A percentile compares a stretch with the other conserved stretches of the same genome.
Evolutionary conservation across 1,140 invertebrate genomes (phyloP).

Genomic region (Babylonia areolata): DNA sequence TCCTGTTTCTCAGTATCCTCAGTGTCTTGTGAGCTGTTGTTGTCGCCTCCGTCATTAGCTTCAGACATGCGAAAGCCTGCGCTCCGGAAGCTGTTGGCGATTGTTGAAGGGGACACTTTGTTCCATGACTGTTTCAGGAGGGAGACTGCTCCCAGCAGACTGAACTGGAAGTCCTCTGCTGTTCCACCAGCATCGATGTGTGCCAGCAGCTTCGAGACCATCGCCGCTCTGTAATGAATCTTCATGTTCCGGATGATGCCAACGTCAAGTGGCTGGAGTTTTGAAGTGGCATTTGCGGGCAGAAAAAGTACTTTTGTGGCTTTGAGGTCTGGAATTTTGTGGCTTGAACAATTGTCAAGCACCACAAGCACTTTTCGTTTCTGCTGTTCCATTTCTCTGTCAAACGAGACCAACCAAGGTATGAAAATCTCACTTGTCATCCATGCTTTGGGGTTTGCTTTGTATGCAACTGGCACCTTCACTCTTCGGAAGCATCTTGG

Average conservation of each 20-base stretch:
- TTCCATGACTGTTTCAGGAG: neutral
- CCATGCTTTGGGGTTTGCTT: neutral
- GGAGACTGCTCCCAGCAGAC: neutral
- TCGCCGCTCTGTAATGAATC: neutral
- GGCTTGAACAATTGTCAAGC: neutral
- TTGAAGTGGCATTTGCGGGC: neutral
- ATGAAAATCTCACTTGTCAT: slow-evolving; percentile 8
- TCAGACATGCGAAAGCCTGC: neutral
- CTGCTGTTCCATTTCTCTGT: neutral
- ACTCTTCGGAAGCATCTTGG: neutral
- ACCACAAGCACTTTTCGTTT: neutral
- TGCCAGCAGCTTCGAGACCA: slow-evolving; percentile 11
- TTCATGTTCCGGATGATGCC: neutral
- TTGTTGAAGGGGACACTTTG: neutral
- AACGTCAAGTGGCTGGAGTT: neutral
- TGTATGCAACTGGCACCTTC: neutral
- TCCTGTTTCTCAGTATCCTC: neutral
- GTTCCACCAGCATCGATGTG: slow-evolving; percentile 1
- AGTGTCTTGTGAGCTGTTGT: neutral
- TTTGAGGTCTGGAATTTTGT: neutral
- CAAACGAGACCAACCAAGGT: neutral
- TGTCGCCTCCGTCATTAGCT: neutral
- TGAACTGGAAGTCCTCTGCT: neutral
- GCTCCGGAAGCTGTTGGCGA: neutral
- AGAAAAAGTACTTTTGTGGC: slow-evolving; percentile 7